Evolutionary conservation across 1,140 invertebrate genomes (phyloP), one percentile per base, ranked within the genome.

Genomic region (Hyposmocoma kahamanoa): DNA sequence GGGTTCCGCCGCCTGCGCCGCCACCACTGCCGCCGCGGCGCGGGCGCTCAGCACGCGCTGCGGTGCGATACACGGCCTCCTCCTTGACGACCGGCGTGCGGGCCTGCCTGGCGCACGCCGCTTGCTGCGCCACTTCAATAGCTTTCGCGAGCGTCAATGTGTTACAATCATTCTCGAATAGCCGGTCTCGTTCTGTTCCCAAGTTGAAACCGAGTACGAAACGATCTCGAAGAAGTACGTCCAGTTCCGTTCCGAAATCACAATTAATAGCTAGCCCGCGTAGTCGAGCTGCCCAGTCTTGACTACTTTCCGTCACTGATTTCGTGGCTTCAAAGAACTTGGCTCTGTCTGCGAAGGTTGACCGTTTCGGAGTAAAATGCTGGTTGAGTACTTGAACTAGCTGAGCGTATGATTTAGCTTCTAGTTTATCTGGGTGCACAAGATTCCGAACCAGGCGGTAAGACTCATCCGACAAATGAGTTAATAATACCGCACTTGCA

Each of bases 381-480:
- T 10, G 3, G 17, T 34, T 19, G n/a, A 47, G 30, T n/a, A 4
- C 15, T 6, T 15, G 13, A 1, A 21, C 19, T 15, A 47, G 17
- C 19, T 34, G 18, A 13, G 19, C 44, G 32, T 20, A 47, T 8
- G 13, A 10, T 3, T 15, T 20, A 10, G 18, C 28, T 19, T 47
- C 44, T 8, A 47, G 2, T 10, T 36, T 21, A 6, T 36, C 6
- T n/a, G 44, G 44, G 22, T 34, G 26, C 6, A 47, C 1, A 15
- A 47, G 20, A 47, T 47, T 36, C 18, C 30, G 26, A 15, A 22
- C 44, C 17, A 47, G 22, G 19, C 42, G 42, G 22, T 44, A 44
- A 24, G 42, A 17, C 15, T 44, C 42, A 17, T 44, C 42, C 11
- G 42, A n/a, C 18, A 44, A n/a, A 10, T 26, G 4, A 1, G 42